Percentiles rank a stretch among this genome's conserved stretches.
phyloP scores from a whole-genome alignment of 2,888 invertebrate genomes.

The Bhutanitis thaidina region DNA sequence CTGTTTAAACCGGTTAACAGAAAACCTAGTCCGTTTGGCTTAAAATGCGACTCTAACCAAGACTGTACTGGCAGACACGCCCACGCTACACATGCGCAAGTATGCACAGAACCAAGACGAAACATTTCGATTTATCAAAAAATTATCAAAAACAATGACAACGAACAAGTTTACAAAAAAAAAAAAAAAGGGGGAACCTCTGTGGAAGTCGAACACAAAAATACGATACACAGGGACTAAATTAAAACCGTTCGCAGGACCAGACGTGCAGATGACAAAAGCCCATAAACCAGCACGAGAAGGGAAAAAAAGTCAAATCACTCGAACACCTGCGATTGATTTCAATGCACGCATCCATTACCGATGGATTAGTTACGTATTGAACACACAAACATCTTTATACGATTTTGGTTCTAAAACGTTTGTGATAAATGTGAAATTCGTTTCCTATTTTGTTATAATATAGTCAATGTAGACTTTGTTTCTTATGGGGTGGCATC shows the following conservation, averaged over 20 bases:
- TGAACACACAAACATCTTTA: neutral
- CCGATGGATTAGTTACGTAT: slow-evolving; percentile 62
- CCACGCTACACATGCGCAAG: no score
- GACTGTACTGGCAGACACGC: no score
- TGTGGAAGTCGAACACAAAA: neutral
- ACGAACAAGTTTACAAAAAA: neutral
- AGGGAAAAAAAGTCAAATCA: slow-evolving; percentile 62
- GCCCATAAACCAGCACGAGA: slow-evolving; percentile 34
- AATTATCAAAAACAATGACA: no score
- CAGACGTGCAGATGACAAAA: slow-evolving; percentile 19
- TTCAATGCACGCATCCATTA: slow-evolving; percentile 61
- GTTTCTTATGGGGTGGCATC: neutral
- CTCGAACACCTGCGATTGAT: slow-evolving; percentile 71
- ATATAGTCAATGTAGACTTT: neutral
- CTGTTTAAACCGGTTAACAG: no score
- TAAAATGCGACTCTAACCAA: no score
- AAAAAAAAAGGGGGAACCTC: slow-evolving; percentile 4
- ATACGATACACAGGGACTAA: slow-evolving; percentile 11
- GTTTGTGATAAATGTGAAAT: neutral
- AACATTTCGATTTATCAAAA: no score
- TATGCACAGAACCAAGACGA: no score
- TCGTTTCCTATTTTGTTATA: no score
- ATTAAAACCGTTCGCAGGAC: slow-evolving; percentile 2
- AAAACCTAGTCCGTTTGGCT: no score
- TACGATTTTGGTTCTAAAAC: neutral